A percentile compares a stretch with the other conserved stretches of the same genome.
These are phyloP conservation scores for Schizopygopsis pylzovi DNA, from an alignment of 2,797 vertebrate species.

Conservation along the genomic window DNA sequence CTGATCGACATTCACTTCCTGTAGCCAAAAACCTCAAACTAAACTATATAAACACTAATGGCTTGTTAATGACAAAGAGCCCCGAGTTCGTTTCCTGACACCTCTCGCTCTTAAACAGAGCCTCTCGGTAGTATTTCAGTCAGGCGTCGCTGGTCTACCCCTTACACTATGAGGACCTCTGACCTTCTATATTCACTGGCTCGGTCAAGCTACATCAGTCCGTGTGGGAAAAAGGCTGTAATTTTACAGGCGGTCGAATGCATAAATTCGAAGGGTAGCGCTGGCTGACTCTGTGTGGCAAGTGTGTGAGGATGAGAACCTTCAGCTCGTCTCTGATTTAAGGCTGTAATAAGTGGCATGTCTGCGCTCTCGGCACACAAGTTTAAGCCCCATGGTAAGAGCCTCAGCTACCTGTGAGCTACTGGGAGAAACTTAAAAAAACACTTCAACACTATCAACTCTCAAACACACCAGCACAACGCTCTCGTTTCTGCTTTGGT, in stretches of 20 bases:
- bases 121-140: constrained; percentile 64
- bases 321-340: constrained; percentile 71
- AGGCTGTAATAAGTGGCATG: constrained; percentile 71
- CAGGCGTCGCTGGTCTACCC: constrained; percentile 63
- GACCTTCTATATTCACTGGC: constrained; percentile 48
- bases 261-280: constrained; percentile 70
- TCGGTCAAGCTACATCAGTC: constrained; percentile 37
- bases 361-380: constrained; percentile 63
- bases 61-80: constrained; percentile 59
- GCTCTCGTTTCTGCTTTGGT: constrained; percentile 37
- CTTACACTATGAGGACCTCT: constrained; percentile 72
- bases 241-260: constrained; percentile 70
- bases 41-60: constrained; percentile 38
- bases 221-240: constrained; percentile 66
- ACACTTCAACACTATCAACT: constrained; percentile 60
- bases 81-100: constrained; percentile 51
- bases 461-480: constrained; percentile 49
- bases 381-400: constrained; percentile 53
- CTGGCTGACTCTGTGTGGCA: constrained; percentile 22
- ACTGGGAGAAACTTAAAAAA: constrained; percentile 59
- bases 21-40: constrained; percentile 9
- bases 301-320: constrained; percentile 59
- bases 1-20: constrained; percentile 16
- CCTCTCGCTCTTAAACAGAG: constrained; percentile 62
- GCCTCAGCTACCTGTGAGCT: constrained; percentile 58